Conservation (phyloP, 1,140 invertebrate species). For the Laupala kohalensis region DNA sequence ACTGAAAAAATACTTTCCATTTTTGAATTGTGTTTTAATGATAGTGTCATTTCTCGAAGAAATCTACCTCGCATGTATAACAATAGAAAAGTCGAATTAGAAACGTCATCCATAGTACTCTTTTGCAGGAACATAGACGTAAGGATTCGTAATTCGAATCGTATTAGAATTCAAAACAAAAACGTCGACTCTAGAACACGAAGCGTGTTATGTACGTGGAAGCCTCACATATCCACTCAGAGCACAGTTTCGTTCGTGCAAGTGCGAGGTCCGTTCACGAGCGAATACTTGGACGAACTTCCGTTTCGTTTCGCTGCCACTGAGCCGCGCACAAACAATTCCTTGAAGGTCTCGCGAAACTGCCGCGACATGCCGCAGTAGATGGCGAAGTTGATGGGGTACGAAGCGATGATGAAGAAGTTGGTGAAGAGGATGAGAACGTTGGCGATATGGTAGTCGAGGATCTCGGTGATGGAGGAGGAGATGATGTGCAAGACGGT, state of each 20-base stretch:
- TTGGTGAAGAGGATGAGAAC: slow-evolving; percentile 75
- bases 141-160: too few relatives aligned
- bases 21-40: too few relatives aligned
- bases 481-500: slow-evolving; percentile 74
- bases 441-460: slow-evolving; percentile 70
- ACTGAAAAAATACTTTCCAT: too few relatives aligned
- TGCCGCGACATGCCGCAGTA: slow-evolving; percentile 91
- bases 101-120: too few relatives aligned
- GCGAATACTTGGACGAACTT: slow-evolving; percentile 56
- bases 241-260: slow-evolving; percentile 71
- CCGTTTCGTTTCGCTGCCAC: slow-evolving; percentile 29
- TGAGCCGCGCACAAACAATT: slow-evolving; percentile 59
- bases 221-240: slow-evolving; percentile 26
- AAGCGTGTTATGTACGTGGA: too few relatives aligned
- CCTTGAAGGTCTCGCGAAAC: slow-evolving; percentile 86
- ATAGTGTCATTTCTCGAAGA: too few relatives aligned
- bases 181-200: too few relatives aligned
- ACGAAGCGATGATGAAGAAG: slow-evolving; percentile 81
- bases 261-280: slow-evolving; percentile 64
- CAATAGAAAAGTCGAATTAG: too few relatives aligned
- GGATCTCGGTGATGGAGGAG: slow-evolving; percentile 45
- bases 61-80: too few relatives aligned
- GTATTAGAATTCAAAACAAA: too few relatives aligned
- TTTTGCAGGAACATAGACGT: too few relatives aligned
- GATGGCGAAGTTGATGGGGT: slow-evolving; percentile 89